Evolutionary conservation across 1,140 invertebrate species (phyloP).

Genomic region (Bombus balteatus): DNA sequence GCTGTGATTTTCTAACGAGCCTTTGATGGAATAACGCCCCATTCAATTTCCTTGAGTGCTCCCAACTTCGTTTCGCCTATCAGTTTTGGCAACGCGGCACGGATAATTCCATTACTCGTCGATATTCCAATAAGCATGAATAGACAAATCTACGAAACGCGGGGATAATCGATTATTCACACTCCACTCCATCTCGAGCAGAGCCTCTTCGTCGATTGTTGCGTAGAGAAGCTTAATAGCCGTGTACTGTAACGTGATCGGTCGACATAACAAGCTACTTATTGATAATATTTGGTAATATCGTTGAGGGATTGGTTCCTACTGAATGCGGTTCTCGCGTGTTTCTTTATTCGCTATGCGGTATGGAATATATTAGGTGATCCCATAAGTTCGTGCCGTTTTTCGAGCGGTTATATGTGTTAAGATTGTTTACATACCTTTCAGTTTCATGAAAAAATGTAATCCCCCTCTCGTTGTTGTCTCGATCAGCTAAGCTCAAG

Average conservation of each 20-base stretch:
- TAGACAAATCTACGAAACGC: constrained; percentile 11
- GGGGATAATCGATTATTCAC: constrained; percentile 24
- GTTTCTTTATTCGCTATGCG: no score
- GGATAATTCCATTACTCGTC: constrained; percentile 30
- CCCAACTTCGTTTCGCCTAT: constrained; percentile 18
- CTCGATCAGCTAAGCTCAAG: no score
- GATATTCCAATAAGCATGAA: constrained; percentile 40
- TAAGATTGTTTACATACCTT: no score
- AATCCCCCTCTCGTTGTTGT: no score
- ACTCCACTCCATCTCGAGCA: constrained; percentile 1
- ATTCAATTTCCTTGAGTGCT: constrained; percentile 64
- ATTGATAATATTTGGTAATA: neutral
- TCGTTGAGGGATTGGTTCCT: neutral
- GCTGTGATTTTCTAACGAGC: constrained; percentile 59
- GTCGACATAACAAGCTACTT: neutral
- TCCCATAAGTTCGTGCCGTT: no score
- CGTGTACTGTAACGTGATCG: neutral
- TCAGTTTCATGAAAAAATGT: no score
- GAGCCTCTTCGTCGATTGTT: neutral
- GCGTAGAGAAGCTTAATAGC: neutral
- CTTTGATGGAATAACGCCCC: constrained; percentile 56
- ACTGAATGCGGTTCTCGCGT: no score
- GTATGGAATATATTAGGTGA: no score
- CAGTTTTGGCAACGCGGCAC: constrained; percentile 4
- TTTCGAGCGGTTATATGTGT: no score